Percentiles rank a stretch among this genome's conserved stretches.
These are phyloP conservation scores for Anguilla pacifica DNA, from an alignment of 2,797 vertebrate genomes.

Conservation along the genomic window DNA sequence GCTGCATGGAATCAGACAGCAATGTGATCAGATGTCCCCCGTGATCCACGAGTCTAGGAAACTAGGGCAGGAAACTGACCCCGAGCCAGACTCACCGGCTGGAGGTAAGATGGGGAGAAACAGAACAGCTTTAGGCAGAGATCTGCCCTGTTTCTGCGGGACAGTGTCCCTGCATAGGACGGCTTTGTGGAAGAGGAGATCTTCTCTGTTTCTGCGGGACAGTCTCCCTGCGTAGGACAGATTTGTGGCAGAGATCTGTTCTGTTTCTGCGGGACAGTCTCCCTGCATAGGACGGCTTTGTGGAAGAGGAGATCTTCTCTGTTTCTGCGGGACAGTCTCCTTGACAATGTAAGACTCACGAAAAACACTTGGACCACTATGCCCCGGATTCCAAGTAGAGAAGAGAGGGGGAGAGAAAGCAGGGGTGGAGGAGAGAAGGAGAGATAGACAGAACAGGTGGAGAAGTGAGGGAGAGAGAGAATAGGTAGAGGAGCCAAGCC, in stretches of 20 bases:
- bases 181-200: no score
- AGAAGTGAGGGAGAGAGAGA: no score
- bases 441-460: no score
- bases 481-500: no score
- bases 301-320: conserved; percentile 36
- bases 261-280: no score
- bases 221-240: conserved; percentile 21
- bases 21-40: conserved; percentile 56
- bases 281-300: no score
- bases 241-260: no score
- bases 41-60: conserved; percentile 44
- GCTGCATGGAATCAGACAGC: conserved; percentile 45
- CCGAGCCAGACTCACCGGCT: conserved; percentile 45
- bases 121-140: conserved; percentile 41
- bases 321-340: conserved; percentile 33
- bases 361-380: conserved; percentile 1
- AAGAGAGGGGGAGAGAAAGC: no score
- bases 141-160: conserved; percentile 41
- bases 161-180: conserved; percentile 32
- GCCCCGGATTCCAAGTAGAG: conserved; percentile 46
- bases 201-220: no score
- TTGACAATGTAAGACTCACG: background rate
- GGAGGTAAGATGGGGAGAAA: conserved; percentile 47
- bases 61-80: conserved; percentile 54
- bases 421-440: no score